Evolutionary conservation across 2,797 vertebrate species (phyloP), one percentile per base, ranked within the genome.

Genomic region (Enteromius fasciolatus): DNA sequence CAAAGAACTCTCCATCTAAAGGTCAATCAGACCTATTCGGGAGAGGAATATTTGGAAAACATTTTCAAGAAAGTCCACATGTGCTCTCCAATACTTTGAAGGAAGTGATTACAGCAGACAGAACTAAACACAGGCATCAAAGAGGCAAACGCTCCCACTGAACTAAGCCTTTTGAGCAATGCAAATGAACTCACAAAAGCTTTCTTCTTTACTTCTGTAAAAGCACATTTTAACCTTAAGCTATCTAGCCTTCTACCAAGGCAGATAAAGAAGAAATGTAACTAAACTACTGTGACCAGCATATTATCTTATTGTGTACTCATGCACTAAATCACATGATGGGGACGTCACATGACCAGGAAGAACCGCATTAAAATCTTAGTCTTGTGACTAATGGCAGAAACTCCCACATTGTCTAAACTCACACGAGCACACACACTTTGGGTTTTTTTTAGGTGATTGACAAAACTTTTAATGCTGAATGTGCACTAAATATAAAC

Each of bases 301-400:
- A 39, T n/a, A 78, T 33, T 81, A 28, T 18, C 64, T 59, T 18
- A 33, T 64, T 64, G 28, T 64, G 61, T 33, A 12, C 54, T 50
- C 54, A 85, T 83, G 88, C 84, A 86, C 87, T 7, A 77, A 64
- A 86, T 83, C 92, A 93, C 92, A 93, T 93, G 91, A 94, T 88
- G 86, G 36, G 46, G n/a, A 78, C 1, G 91, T 94, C 94, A 95
- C 90, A 90, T 94, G 94, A 95, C 83, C 64, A 68, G 57, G 77
- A 83, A 70, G 44, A 67, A 88, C 87, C 89, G 90, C 93, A 92
- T 93, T 91, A 92, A 94, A 93, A 90, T 91, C 89, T 64, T 14
- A 1, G 92, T 94, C 94, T 95, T 84, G 92, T 94, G 94, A 95
- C 92, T 88, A 85, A 87, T 54, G 28, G 33, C 25, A 76, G 79